phyloP scores from a whole-genome alignment of 2,113 vertebrate species.

The Rhea pennata region DNA sequence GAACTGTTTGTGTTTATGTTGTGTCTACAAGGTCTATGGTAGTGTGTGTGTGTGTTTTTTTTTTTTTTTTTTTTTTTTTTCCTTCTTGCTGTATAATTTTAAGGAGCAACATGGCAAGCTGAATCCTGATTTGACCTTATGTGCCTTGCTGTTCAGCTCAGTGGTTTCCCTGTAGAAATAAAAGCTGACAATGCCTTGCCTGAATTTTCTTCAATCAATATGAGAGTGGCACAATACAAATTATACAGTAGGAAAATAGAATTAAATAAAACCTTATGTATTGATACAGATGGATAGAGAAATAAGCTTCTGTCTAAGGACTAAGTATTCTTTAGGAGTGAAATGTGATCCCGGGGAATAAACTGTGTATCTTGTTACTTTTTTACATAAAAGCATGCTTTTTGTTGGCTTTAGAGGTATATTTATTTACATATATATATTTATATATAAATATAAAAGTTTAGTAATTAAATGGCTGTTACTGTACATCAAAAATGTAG shows the following conservation, averaged over 20 bases:
- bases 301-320: slow-evolving; percentile 48
- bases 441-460: neutral
- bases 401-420: neutral
- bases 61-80: neutral
- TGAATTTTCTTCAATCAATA: slow-evolving; percentile 81
- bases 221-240: slow-evolving; percentile 78
- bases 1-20: neutral
- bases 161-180: slow-evolving; percentile 81
- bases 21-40: neutral
- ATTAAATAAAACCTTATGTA: slow-evolving; percentile 65
- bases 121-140: slow-evolving; percentile 81
- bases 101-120: neutral
- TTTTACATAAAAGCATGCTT: neutral
- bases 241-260: slow-evolving; percentile 67
- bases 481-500: neutral
- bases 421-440: too few relatives aligned
- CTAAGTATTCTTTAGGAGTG: slow-evolving; percentile 21
- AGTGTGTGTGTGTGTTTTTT: too few relatives aligned
- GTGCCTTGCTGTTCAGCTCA: slow-evolving; percentile 78
- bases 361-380: neutral
- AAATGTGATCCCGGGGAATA: neutral
- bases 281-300: slow-evolving; percentile 60
- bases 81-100: slow-evolving; percentile 13
- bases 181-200: slow-evolving; percentile 70
- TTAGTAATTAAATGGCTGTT: slow-evolving; percentile 4